A percentile compares a stretch with the other conserved stretches of the same genome.
These are phyloP conservation scores for Ephestia elutella DNA, from an alignment of 1,140 invertebrate genomes.

Conservation along the genomic window DNA sequence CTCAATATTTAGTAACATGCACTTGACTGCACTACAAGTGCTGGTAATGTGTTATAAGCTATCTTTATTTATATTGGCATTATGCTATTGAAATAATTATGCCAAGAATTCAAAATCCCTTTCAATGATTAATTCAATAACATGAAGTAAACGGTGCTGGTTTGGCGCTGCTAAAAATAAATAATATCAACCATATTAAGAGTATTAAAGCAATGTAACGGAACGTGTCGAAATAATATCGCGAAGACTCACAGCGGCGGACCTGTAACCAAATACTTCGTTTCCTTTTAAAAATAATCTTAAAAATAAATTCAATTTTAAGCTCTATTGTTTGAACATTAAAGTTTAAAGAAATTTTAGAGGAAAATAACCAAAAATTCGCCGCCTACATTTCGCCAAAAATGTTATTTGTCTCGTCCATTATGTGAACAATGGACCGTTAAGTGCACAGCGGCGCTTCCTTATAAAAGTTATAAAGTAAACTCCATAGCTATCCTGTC, in stretches of 20 bases:
- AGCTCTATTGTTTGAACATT: background rate
- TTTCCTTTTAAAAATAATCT: constrained; percentile 43
- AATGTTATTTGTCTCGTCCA: constrained; percentile 60
- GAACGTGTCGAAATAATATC: constrained; percentile 37
- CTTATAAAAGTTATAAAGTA: constrained; percentile 6
- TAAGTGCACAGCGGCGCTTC: constrained; percentile 51
- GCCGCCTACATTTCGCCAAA: constrained; percentile 52
- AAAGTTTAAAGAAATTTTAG: constrained; percentile 5
- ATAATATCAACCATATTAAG: background rate
- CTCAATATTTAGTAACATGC: too few species aligned
- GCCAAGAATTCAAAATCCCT: too few species aligned
- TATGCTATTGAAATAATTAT: too few species aligned
- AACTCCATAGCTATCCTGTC: background rate
- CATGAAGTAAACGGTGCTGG: background rate
- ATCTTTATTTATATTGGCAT: too few species aligned
- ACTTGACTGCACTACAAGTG: too few species aligned
- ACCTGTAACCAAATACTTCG: constrained; percentile 50
- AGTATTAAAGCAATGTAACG: constrained; percentile 16
- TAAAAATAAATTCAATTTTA: constrained; percentile 20
- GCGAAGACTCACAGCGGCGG: constrained; percentile 33
- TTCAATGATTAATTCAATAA: background rate
- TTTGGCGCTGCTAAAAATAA: background rate
- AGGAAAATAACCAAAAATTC: constrained; percentile 29
- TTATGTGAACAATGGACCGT: constrained; percentile 61
- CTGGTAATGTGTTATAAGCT: too few species aligned